These are phyloP conservation scores for Uria lomvia DNA, from an alignment of 2,113 vertebrate genomes.

Conservation along the genomic window DNA sequence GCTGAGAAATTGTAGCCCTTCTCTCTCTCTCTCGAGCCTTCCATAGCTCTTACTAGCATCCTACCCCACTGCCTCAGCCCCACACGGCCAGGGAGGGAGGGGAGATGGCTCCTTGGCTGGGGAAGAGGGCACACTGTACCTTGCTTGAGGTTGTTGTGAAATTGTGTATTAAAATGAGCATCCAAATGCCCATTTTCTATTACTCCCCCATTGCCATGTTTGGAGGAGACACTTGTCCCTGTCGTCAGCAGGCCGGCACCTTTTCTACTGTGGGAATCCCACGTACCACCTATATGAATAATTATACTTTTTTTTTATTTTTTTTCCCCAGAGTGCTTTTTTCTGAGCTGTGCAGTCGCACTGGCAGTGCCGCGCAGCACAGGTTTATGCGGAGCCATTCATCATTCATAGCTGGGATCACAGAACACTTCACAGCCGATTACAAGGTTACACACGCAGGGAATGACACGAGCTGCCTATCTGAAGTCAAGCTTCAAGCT, in stretches of 20 bases:
- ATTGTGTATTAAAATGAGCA: background rate
- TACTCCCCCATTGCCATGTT: background rate
- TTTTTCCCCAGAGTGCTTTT: background rate
- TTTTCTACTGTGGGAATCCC: background rate
- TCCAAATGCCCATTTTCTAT: background rate
- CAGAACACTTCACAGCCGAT: slow-evolving; percentile 48
- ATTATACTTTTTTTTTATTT: background rate
- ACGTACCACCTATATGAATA: background rate
- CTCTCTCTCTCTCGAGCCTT: background rate
- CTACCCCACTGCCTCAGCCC: background rate
- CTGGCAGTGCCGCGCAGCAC: background rate
- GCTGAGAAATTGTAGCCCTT: background rate
- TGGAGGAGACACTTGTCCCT: background rate
- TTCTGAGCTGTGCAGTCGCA: background rate
- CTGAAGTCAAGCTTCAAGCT: background rate
- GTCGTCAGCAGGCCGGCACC: background rate
- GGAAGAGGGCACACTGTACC: background rate
- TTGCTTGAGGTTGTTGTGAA: background rate
- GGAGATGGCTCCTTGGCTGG: background rate
- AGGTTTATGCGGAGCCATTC: slow-evolving; percentile 23
- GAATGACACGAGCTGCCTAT: slow-evolving; percentile 13
- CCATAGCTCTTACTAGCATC: background rate
- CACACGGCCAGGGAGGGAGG: background rate
- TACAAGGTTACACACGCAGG: slow-evolving; percentile 43
- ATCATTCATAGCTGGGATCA: slow-evolving; percentile 52